Evolutionary conservation across 2,888 invertebrate species (phyloP).

Genomic region (Drosophila neutralis): DNA sequence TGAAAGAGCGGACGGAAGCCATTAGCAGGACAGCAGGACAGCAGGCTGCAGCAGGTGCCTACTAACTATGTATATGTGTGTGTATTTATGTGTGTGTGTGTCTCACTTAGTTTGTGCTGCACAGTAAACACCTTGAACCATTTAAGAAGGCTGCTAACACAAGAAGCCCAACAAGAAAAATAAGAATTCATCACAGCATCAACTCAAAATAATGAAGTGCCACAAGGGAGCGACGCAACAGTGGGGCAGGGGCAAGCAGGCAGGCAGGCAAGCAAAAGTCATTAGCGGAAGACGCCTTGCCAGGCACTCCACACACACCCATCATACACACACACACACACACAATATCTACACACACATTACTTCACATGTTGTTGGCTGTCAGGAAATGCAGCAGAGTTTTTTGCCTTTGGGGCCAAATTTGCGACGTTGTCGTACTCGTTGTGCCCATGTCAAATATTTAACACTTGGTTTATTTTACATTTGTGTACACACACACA

Average conservation of each 20-base stretch:
- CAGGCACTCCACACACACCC: conserved; percentile 39
- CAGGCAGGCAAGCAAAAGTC: conserved; percentile 65
- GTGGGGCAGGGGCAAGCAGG: neutral
- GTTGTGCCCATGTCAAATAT: conserved; percentile 71
- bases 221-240: conserved; percentile 21
- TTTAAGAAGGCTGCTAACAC: conserved; percentile 49
- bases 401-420: conserved; percentile 54
- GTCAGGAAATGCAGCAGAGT: conserved; percentile 73
- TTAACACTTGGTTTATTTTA: conserved; percentile 77
- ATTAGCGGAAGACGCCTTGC: conserved; percentile 68
- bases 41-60: conserved; percentile 2
- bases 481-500: conserved; percentile 51
- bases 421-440: conserved; percentile 49
- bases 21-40: conserved; percentile 68
- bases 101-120: conserved; percentile 60
- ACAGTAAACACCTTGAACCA: conserved; percentile 78
- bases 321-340: conserved; percentile 14
- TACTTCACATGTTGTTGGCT: conserved; percentile 28
- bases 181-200: conserved; percentile 56
- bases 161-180: conserved; percentile 18
- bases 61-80: neutral
- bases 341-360: neutral
- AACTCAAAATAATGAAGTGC: conserved; percentile 78
- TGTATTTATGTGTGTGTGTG: neutral
- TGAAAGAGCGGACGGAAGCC: conserved; percentile 54